A percentile compares a stretch with the other conserved stretches of the same genome.
These are phyloP conservation scores for Amphipyra tragopoginis DNA, from an alignment of 2,888 invertebrate genomes.

Conservation along the genomic window DNA sequence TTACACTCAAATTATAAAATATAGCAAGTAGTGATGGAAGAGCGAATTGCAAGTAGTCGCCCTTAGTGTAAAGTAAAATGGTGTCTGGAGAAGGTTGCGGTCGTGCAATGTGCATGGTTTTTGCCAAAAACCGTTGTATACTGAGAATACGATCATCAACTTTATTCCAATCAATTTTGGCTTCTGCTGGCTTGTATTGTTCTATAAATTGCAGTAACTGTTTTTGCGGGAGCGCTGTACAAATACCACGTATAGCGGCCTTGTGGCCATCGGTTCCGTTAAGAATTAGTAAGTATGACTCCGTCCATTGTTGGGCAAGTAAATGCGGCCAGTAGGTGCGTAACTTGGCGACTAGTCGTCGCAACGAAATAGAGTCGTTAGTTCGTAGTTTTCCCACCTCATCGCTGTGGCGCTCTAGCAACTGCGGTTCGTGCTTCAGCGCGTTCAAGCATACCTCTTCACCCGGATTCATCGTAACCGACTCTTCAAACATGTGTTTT, in stretches of 20 bases:
- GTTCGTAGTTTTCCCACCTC: constrained; percentile 63
- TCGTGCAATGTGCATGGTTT: constrained; percentile 78
- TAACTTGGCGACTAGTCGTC: constrained; percentile 68
- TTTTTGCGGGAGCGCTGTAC: constrained; percentile 64
- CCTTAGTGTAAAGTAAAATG: constrained; percentile 74
- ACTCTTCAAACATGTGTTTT: constrained; percentile 75
- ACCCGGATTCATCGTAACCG: constrained; percentile 67
- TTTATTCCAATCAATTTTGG: constrained; percentile 74
- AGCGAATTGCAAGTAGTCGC: constrained; percentile 78
- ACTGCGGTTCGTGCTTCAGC: constrained; percentile 75
- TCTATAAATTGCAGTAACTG: constrained; percentile 66
- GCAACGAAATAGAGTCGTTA: constrained; percentile 63
- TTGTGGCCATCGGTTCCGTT: constrained; percentile 64
- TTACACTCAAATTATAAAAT: constrained; percentile 71
- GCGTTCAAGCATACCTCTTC: constrained; percentile 75
- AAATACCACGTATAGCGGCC: constrained; percentile 70
- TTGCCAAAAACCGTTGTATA: constrained; percentile 74
- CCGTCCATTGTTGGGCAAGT: constrained; percentile 66
- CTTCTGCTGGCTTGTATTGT: constrained; percentile 70
- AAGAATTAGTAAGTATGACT: constrained; percentile 63
- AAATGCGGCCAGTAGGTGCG: constrained; percentile 75
- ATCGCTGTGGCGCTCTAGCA: constrained; percentile 64
- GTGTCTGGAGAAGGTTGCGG: constrained; percentile 73
- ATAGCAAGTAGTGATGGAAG: constrained; percentile 77
- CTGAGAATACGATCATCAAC: constrained; percentile 70